Evolutionary conservation across 2,797 vertebrate genomes (phyloP), one percentile per base, ranked within the genome.

Genomic region (Onychomys arenicola): DNA sequence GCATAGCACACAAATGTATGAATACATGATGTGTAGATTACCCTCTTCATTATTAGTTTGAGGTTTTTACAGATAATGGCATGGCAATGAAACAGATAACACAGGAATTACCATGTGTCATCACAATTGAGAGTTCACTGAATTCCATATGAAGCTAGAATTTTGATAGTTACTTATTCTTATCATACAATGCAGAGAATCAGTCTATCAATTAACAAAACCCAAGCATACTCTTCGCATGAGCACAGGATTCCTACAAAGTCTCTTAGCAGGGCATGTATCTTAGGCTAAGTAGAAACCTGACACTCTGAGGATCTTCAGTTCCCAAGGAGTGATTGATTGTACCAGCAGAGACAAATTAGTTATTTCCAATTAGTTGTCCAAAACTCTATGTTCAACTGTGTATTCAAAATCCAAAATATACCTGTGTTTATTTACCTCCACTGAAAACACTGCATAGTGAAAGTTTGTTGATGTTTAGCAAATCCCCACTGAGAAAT

Each of bases 381-480:
- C 71, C 88, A 92, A 80, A 90, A 34, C 9, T 91, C 43, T 71
- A 32, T 90, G 25, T 85, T 65, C 34, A n/a, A 16, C 85, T 92
- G 85, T 78, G 25, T 94, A 80, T 76, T 67, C 57, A 90, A 93
- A 91, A 83, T 71, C 1, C 0, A 57, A 94, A 93, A 61, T 92
- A 63, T 73, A 88, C 86, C 52, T 95, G 96, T 96, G 73, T 97
- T 95, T 97, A 94, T 96, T 98, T 96, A 94, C 67, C n/a, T 94
- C 86, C 11, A 59, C 27, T 94, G 78, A 6, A 87, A 81, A 92
- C n/a, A 34, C 93, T 93, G n/a, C 65, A 59, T 46, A 67, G n/a
- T 93, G 23, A 43, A 96, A 89, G 82, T 94, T 96, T 94, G 52
- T 95, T 98, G 95, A 95, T 96, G 25, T 93, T 52, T 71, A 81